phyloP scores from a whole-genome alignment of 2,888 invertebrate genomes.

The Seira sanloemensis region DNA sequence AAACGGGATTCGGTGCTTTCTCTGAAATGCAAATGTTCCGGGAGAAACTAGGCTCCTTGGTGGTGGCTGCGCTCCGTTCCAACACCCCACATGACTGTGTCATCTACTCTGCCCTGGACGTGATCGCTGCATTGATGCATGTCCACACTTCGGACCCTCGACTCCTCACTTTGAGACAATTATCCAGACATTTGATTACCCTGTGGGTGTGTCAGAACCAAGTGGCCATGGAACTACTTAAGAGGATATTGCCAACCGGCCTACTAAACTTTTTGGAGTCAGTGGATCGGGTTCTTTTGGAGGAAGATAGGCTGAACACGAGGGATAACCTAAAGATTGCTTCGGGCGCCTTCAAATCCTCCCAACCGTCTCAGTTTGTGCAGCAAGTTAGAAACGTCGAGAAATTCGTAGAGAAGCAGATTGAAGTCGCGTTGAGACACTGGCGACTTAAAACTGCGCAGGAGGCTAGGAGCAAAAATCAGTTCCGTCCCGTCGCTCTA shows the following conservation, averaged over 20 bases:
- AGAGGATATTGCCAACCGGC: conserved; percentile 95
- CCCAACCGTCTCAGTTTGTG: conserved; percentile 70
- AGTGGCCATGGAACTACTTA: conserved; percentile 90
- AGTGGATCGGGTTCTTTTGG: conserved; percentile 84
- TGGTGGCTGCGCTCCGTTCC: conserved; percentile 89
- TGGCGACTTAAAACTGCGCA: conserved; percentile 78
- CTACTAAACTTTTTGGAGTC: conserved; percentile 93
- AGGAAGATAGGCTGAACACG: conserved; percentile 82
- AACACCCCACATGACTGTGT: conserved; percentile 89
- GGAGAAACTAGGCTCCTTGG: conserved; percentile 94
- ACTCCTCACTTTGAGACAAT: conserved; percentile 89
- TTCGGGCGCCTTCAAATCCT: conserved; percentile 65
- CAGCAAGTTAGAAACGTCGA: conserved; percentile 73
- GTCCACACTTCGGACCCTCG: conserved; percentile 85
- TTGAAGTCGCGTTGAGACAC: conserved; percentile 85
- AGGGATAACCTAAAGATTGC: conserved; percentile 97
- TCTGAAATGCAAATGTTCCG: conserved; percentile 94
- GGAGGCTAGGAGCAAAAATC: conserved; percentile 80
- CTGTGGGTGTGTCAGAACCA: conserved; percentile 97
- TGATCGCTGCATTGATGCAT: conserved; percentile 98
- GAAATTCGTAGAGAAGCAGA: conserved; percentile 88
- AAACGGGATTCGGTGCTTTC: conserved; percentile 98
- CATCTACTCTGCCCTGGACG: conserved; percentile 97
- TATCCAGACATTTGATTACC: conserved; percentile 95
- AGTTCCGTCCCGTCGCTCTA: conserved; percentile 88